Percentiles rank a stretch among this genome's conserved stretches.
phyloP scores from a whole-genome alignment of 2,113 vertebrate genomes.

The Epinephelus lanceolatus region DNA sequence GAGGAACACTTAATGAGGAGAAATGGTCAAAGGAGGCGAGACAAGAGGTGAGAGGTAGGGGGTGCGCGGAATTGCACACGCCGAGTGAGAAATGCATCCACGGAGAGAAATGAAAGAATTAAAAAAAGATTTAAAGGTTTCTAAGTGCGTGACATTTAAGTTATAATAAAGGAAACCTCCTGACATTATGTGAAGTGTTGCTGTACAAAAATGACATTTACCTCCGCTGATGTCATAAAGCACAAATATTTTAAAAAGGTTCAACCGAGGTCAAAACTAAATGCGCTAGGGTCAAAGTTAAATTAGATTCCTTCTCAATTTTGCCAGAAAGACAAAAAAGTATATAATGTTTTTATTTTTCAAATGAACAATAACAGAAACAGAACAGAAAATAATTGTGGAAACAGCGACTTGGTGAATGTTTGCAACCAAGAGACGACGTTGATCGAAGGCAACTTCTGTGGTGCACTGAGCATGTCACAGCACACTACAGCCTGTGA shows the following conservation, averaged over 20 bases:
- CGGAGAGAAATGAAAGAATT: neutral
- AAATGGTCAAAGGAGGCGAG: conserved; percentile 45
- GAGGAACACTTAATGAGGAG: conserved; percentile 64
- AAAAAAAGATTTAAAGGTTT: conserved; percentile 1
- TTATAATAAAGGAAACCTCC: neutral
- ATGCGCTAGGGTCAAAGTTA: neutral
- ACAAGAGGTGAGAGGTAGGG: conserved; percentile 18
- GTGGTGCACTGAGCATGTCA: neutral
- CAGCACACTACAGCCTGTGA: neutral
- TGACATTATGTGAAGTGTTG: neutral
- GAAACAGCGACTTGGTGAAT: neutral
- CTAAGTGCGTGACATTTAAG: neutral
- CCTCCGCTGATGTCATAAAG: neutral
- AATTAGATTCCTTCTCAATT: neutral
- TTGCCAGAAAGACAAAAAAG: neutral
- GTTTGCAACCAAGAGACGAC: neutral
- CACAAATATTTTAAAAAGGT: neutral
- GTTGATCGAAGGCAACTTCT: neutral
- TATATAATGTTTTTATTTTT: neutral
- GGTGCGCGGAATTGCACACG: neutral
- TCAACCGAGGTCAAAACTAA: neutral
- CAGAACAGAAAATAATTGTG: neutral
- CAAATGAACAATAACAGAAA: neutral
- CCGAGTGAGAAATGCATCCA: neutral
- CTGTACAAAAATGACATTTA: neutral